These are phyloP conservation scores for Cinara cedri DNA, from an alignment of 2,888 invertebrate genomes.

Conservation along the genomic window DNA sequence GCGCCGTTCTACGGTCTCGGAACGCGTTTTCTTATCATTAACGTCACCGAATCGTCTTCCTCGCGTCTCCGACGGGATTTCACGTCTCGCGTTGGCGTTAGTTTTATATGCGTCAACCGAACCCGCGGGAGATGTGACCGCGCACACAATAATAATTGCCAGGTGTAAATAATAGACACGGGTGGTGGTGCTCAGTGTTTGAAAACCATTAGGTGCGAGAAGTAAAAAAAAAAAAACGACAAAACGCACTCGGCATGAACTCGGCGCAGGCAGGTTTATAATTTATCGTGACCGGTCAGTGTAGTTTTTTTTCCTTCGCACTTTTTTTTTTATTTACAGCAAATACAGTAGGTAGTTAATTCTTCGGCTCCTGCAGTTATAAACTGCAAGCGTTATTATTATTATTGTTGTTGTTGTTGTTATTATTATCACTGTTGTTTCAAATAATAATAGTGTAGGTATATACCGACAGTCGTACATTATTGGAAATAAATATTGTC, in stretches of 20 bases:
- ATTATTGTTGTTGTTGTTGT: too few relatives aligned
- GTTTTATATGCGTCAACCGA: neutral
- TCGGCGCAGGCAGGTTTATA: neutral
- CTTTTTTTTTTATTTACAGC: too few relatives aligned
- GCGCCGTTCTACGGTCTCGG: neutral
- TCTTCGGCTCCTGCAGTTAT: too few relatives aligned
- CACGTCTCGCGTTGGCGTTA: neutral
- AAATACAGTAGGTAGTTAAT: too few relatives aligned
- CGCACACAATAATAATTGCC: conserved; percentile 11
- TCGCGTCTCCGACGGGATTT: neutral
- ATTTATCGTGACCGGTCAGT: conserved; percentile 4
- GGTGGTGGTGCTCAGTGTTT: neutral
- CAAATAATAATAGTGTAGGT: too few relatives aligned
- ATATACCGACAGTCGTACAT: too few relatives aligned
- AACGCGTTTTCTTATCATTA: conserved; percentile 7
- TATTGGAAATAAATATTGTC: conserved; percentile 8
- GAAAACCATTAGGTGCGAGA: neutral
- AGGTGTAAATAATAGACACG: neutral
- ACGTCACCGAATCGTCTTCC: conserved; percentile 12
- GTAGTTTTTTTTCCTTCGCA: too few relatives aligned
- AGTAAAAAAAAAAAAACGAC: neutral
- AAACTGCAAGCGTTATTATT: too few relatives aligned
- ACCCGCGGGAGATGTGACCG: neutral
- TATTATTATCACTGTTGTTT: conserved; percentile 1
- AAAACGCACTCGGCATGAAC: conserved; percentile 18